Base-by-base conservation (phyloP, 2,888 invertebrate species). In the Serrognathus titanus region DNA sequence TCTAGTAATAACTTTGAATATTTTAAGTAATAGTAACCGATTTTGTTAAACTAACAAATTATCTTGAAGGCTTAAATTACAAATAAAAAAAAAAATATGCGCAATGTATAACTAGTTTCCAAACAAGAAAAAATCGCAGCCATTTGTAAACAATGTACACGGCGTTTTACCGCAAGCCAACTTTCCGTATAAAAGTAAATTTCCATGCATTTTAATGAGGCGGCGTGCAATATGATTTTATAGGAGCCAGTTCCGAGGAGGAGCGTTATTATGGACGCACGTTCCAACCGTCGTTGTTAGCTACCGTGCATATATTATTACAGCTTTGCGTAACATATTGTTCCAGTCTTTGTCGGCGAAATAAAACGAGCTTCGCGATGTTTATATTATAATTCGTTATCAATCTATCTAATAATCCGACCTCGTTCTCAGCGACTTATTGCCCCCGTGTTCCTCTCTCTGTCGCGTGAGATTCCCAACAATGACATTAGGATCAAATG, bases 331-430 rank as follows among this genome's bases (percentile, higher is more conserved):
- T 48, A 48, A 48, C 35, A 47, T 46, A 48, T 53, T 53, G 48
- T 53, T 48, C 41, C 36, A 39, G 47, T 24, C 53, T 48, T 53
- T 53, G 53, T 53, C 53, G 53, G 53, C 41, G 41, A 13, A 48
- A 53, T 53, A 40, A 48, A 39, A 31, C 48, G 35, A 31, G 24
- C 36, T 6, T 10, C 45, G 43, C 16, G 16, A 45, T 46, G 31
- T 45, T 36, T 52, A 35, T 43, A 37, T 52, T 45, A 10, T 12
- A 13, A 49, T 49, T 49, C 31, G 51, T 10, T 51, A 40, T 40
- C 40, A 40, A 40, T 11, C 24, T 31, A 43, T 43, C 43, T 43
- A 43, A 43, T 43, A 20, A 43, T 20, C 43, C n/a, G 20, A 43
- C 43, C 43, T 43, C 20, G 43, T 43, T 43, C 20, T 20, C 8